These are phyloP conservation scores for Acanthoscelides obtectus DNA, from an alignment of 2,888 invertebrate genomes.

Conservation along the genomic window DNA sequence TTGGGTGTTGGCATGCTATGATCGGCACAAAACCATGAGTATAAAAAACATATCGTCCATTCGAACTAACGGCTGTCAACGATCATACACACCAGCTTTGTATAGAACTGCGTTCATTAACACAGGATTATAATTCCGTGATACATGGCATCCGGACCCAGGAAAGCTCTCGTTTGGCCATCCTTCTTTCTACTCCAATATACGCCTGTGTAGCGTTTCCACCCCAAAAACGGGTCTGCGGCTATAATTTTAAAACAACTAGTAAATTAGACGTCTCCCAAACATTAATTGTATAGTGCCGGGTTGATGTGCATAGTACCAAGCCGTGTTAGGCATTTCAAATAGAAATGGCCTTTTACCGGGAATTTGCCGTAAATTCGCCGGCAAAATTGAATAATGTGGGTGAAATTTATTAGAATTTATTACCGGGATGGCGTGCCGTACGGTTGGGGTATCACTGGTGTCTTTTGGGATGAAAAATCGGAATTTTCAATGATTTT, in stretches of 20 bases:
- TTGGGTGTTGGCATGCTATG: no score
- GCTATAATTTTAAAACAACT: conserved; percentile 33
- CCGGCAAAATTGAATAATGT: conserved; percentile 13
- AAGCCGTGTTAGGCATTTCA: conserved; percentile 36
- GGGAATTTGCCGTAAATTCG: neutral
- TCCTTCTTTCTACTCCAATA: neutral
- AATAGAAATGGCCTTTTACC: conserved; percentile 13
- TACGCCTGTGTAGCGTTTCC: neutral
- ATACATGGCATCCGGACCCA: no score
- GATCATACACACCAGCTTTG: no score
- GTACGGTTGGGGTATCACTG: neutral
- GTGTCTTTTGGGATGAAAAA: neutral
- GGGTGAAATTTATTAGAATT: conserved; percentile 2
- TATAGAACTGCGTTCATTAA: no score
- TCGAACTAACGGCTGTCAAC: no score
- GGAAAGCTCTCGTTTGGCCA: neutral
- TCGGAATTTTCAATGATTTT: neutral
- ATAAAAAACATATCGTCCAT: no score
- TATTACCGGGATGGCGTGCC: neutral
- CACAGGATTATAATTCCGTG: no score
- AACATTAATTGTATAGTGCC: conserved; percentile 32
- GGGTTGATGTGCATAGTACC: conserved; percentile 30
- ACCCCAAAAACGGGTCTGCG: neutral
- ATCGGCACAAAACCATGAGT: no score
- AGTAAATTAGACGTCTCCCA: conserved; percentile 35